Evolutionary conservation across 2,888 invertebrate genomes (phyloP).

Genomic region (Eilema depressum): DNA sequence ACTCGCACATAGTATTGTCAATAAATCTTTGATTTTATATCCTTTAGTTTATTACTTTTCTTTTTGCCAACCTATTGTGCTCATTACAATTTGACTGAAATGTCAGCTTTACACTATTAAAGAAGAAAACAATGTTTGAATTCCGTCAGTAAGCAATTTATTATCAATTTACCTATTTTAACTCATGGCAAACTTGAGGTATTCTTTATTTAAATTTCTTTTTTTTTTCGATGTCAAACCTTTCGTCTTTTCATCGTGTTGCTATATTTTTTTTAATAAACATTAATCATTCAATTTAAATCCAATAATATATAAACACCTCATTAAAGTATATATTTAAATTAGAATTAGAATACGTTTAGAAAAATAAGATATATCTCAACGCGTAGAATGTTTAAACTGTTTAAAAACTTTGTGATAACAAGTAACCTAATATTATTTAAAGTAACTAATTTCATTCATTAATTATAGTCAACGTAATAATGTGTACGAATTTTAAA

Average conservation of each 20-base stretch:
- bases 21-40: conserved; percentile 36
- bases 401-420: neutral
- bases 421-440: neutral
- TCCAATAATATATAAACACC: neutral
- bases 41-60: conserved; percentile 26
- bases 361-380: neutral
- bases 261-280: neutral
- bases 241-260: neutral
- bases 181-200: neutral
- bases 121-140: conserved; percentile 3
- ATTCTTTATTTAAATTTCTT: neutral
- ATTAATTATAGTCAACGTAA: neutral
- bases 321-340: neutral
- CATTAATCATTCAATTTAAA: neutral
- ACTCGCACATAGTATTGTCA: conserved; percentile 9
- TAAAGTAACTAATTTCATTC: neutral
- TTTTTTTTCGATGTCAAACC: neutral
- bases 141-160: conserved; percentile 6
- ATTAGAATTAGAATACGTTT: too few species aligned
- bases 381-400: neutral
- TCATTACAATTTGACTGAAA: conserved; percentile 20
- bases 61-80: conserved; percentile 22
- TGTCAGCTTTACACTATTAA: neutral
- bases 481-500: neutral
- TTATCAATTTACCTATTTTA: conserved; percentile 7